Percentiles rank a stretch among this genome's conserved stretches.
Evolutionary conservation across 2,797 vertebrate genomes (phyloP).

Genomic region (Geotrypetes seraphini): DNA sequence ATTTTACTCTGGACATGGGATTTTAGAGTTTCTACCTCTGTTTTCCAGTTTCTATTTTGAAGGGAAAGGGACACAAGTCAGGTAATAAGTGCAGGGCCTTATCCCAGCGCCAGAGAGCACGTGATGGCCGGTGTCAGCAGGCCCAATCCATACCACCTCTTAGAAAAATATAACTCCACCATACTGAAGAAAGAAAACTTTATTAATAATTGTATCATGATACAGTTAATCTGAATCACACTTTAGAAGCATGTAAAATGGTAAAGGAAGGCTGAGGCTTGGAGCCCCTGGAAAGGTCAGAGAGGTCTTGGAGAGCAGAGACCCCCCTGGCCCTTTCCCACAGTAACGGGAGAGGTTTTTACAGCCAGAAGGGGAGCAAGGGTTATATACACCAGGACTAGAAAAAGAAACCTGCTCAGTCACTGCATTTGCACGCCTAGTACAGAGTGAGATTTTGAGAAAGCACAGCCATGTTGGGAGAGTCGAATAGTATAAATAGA

Average conservation of each 20-base stretch:
- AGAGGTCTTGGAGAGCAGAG: constrained; percentile 55
- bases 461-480: constrained; percentile 25
- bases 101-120: no score
- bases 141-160: background rate
- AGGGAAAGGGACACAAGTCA: no score
- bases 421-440: constrained; percentile 31
- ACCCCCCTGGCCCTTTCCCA: constrained; percentile 53
- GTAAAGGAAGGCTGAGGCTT: constrained; percentile 48
- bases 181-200: constrained; percentile 88
- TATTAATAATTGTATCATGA: constrained; percentile 79
- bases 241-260: constrained; percentile 74
- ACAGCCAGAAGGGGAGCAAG: constrained; percentile 27
- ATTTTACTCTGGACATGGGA: no score
- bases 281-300: constrained; percentile 33
- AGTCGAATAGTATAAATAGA: no score
- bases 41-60: no score
- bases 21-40: no score
- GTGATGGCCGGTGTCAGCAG: no score
- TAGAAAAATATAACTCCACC: constrained; percentile 27
- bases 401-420: constrained; percentile 55
- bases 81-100: no score
- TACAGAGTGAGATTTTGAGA: constrained; percentile 54
- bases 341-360: constrained; percentile 32
- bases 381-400: constrained; percentile 68
- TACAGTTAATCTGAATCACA: constrained; percentile 77